Evolutionary conservation across 2,888 invertebrate genomes (phyloP).

Genomic region (Leucophora obtusa): DNA sequence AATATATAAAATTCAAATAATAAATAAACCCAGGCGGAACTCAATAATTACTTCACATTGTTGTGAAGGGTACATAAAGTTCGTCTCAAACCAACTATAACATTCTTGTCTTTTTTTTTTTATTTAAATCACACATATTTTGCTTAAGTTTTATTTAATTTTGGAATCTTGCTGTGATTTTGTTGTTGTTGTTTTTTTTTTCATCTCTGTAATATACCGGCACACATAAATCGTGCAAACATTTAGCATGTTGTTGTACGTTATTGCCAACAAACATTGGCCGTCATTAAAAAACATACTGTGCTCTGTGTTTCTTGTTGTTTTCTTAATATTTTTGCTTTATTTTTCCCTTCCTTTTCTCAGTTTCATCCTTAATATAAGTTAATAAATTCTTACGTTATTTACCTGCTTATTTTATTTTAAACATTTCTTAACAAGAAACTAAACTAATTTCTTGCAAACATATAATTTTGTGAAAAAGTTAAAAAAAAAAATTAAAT

Average conservation of each 20-base stretch:
- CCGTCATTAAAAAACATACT: constrained; percentile 53
- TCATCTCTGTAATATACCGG: constrained; percentile 43
- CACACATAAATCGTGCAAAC: constrained; percentile 64
- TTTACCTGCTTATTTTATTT: constrained; percentile 47
- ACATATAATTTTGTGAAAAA: no score
- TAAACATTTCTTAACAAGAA: not conserved
- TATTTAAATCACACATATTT: constrained; percentile 39
- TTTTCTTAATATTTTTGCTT: constrained; percentile 14
- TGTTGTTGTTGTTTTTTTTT: constrained; percentile 29
- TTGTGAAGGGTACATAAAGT: not conserved
- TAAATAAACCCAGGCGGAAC: no score
- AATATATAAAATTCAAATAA: no score
- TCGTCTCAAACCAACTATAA: not conserved
- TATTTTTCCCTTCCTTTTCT: constrained; percentile 43
- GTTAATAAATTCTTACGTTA: constrained; percentile 53
- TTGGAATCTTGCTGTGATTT: constrained; percentile 38
- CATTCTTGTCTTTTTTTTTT: not conserved
- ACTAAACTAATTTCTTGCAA: not conserved
- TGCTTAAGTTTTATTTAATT: not conserved
- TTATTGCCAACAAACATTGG: constrained; percentile 46
- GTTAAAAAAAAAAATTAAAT: no score
- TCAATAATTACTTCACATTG: not conserved
- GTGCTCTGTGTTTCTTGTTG: not conserved
- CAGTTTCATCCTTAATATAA: constrained; percentile 16
- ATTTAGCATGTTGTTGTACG: constrained; percentile 60